Percentiles rank a stretch among this genome's conserved stretches.
Conservation (phyloP, 2,797 vertebrate genomes). For the Amblyopsis hoosieri region DNA sequence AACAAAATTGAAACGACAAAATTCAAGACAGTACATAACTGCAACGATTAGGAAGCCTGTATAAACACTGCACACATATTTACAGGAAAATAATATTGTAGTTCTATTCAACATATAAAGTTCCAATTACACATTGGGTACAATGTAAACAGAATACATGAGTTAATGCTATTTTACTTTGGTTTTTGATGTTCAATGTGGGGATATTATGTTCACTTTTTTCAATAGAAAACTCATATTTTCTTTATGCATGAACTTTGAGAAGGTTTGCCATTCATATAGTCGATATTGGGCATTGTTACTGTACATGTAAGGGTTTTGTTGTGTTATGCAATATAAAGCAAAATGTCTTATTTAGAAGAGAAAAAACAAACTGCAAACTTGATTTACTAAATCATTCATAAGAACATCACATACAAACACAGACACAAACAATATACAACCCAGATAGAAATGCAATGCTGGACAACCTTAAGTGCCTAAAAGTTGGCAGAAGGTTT, state of each 20-base stretch:
- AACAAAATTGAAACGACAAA: conserved; percentile 9
- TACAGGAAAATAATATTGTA: not conserved
- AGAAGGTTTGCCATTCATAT: conserved; percentile 84
- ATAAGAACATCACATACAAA: conserved; percentile 28
- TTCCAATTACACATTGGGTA: conserved; percentile 69
- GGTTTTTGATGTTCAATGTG: conserved; percentile 72
- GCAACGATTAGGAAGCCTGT: not conserved
- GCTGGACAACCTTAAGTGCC: conserved; percentile 83
- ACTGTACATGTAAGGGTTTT: conserved; percentile 85
- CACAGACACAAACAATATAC: conserved; percentile 16
- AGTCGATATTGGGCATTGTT: conserved; percentile 93
- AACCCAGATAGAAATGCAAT: conserved; percentile 54
- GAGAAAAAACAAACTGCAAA: conserved; percentile 62
- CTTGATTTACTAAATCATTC: conserved; percentile 46
- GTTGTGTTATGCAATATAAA: conserved; percentile 85
- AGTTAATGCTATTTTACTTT: conserved; percentile 81
- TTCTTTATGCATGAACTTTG: conserved; percentile 91
- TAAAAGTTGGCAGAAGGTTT: conserved; percentile 73
- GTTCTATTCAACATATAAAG: conserved; percentile 27
- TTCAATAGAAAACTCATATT: conserved; percentile 79
- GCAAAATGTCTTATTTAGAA: conserved; percentile 78
- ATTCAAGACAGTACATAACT: not conserved
- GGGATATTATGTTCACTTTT: conserved; percentile 80
- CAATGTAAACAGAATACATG: conserved; percentile 88
- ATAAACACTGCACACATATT: conserved; percentile 28